These are phyloP conservation scores for Trichoplusia ni DNA, from an alignment of 1,140 invertebrate species.

Conservation along the genomic window DNA sequence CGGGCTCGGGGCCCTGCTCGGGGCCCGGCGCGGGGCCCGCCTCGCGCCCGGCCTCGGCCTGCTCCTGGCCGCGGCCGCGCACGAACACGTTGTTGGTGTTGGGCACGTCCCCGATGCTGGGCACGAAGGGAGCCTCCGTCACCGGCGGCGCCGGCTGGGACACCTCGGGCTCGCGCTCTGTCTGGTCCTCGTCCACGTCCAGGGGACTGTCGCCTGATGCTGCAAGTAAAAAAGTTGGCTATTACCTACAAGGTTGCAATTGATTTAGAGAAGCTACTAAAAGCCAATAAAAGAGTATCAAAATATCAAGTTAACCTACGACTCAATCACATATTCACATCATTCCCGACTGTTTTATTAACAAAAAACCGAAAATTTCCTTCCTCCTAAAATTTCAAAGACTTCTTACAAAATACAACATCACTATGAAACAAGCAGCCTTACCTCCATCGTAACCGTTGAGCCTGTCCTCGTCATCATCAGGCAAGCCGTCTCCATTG, in stretches of 20 bases:
- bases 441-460: constrained; percentile 58
- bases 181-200: constrained; percentile 36
- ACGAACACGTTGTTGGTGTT: constrained; percentile 51
- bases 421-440: too few relatives aligned
- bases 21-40: background rate
- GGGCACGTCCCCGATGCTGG: constrained; percentile 48
- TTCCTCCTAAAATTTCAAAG: too few relatives aligned
- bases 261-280: too few relatives aligned
- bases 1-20: constrained; percentile 14
- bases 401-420: too few relatives aligned
- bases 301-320: too few relatives aligned
- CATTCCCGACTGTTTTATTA: too few relatives aligned
- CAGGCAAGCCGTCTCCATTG: constrained; percentile 59
- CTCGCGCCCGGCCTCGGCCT: constrained; percentile 19
- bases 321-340: too few relatives aligned
- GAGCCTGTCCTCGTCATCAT: constrained; percentile 64
- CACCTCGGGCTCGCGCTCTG: constrained; percentile 36
- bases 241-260: background rate
- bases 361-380: too few relatives aligned
- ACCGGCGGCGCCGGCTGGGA: constrained; percentile 29
- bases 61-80: constrained; percentile 29
- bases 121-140: constrained; percentile 52
- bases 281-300: too few relatives aligned
- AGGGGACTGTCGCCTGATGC: constrained; percentile 53
- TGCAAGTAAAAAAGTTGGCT: constrained; percentile 28